Percentiles rank a stretch among this genome's conserved stretches.
Conservation (phyloP, 2,888 invertebrate genomes). For the Abrostola triplasia region DNA sequence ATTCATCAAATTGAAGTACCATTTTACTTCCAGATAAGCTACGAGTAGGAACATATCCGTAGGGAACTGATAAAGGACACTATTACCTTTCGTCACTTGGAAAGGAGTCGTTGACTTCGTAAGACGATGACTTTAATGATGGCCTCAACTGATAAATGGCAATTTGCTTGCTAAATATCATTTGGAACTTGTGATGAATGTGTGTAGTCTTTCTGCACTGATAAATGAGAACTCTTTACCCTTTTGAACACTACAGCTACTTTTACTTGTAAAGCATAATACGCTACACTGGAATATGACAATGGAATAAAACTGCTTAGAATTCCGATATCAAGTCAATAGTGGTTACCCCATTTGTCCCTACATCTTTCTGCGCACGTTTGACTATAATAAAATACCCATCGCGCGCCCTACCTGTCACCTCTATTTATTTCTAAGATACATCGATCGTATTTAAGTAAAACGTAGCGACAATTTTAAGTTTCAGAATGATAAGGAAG, state of each 20-base stretch:
- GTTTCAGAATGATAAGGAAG: slow-evolving; percentile 17
- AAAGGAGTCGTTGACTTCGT: no score
- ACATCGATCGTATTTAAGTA: slow-evolving; percentile 4
- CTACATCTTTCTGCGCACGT: neutral
- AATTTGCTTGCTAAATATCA: no score
- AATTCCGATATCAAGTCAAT: neutral
- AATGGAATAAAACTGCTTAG: neutral
- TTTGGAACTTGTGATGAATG: no score
- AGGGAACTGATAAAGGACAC: neutral
- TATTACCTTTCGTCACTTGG: no score
- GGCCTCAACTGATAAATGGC: no score
- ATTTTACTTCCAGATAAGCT: neutral
- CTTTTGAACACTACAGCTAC: no score
- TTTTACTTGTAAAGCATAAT: no score
- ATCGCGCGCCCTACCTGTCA: neutral
- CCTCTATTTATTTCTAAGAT: neutral
- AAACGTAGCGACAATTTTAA: slow-evolving; percentile 10
- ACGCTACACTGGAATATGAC: no score
- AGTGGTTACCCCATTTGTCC: neutral
- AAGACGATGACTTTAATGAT: no score
- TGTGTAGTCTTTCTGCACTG: no score
- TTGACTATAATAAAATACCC: slow-evolving; percentile 2
- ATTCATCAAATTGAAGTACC: neutral
- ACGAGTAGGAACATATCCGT: neutral
- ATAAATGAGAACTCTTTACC: no score